Percentiles rank a stretch among this genome's conserved stretches.
Evolutionary conservation across 2,113 vertebrate genomes (phyloP).

Genomic region (Scatophagus argus): DNA sequence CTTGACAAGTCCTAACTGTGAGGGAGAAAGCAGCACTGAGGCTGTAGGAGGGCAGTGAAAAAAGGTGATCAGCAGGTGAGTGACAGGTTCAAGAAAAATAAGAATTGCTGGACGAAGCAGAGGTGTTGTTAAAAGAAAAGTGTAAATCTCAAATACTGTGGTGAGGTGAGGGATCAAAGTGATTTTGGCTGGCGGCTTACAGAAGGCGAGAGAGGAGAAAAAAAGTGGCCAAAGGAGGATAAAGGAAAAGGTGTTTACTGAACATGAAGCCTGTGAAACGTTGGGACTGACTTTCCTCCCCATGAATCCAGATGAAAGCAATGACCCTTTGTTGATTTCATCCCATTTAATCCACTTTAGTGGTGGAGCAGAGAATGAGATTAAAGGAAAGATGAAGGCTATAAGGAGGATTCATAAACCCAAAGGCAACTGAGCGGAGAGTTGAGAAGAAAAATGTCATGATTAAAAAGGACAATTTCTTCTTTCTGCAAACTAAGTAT

Average conservation of each 20-base stretch:
- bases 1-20: too few relatives aligned
- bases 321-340: constrained; percentile 14
- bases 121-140: not conserved
- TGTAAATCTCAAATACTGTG: not conserved
- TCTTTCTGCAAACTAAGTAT: not conserved
- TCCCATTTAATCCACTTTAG: constrained; percentile 10
- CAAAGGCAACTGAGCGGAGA: not conserved
- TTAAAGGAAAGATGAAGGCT: constrained; percentile 1
- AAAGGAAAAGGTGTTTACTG: constrained; percentile 11
- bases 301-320: constrained; percentile 12
- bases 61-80: not conserved
- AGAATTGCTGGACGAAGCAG: not conserved
- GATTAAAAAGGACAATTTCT: not conserved
- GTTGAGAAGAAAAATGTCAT: not conserved
- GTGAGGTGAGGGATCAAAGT: constrained; percentile 13
- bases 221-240: not conserved
- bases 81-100: not conserved
- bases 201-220: not conserved
- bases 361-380: constrained; percentile 1
- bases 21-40: not conserved
- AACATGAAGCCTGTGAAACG: not conserved
- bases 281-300: not conserved
- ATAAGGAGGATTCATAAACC: not conserved
- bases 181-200: not conserved
- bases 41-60: not conserved